Evolutionary conservation across 2,113 vertebrate species (phyloP), one percentile per base, ranked within the genome.

Genomic region (Rhea americana): DNA sequence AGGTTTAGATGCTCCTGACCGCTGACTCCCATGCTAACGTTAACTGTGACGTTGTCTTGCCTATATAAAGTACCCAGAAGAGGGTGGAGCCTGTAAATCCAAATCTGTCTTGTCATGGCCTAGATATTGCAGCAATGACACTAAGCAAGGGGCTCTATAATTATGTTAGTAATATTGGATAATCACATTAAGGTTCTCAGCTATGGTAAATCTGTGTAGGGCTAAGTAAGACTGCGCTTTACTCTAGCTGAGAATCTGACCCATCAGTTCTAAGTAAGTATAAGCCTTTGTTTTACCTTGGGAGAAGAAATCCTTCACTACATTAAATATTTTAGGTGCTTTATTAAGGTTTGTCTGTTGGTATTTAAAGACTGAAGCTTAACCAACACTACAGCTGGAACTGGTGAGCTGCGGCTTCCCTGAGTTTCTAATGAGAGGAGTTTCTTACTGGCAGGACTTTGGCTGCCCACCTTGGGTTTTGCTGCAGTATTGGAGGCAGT

Each of bases 31-130:
- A 14, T 30, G 0, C 55, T 48, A 18, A 11, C 45, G 4, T 28
- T 14, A 47, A 25, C 8, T 67, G 1, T 79, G 58, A 58, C 0
- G 0, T 47, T 0, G 0, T 43, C 43, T 80, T 86, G 47, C 83
- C 68, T 88, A 0, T 79, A 91, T 73, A 37, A 63, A 53, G 77
- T 0, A 1, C 66, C 59, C 19, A 41, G 83, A 55, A 82, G 83
- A 62, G 30, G 93, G 95, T 87, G 95, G 92, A 95, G 92, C 95
- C 51, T 91, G 48, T 37, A 37, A 68, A 73, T 82, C 91, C 90
- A 95, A 96, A 94, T 96, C 92, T 82, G 77, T 75, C 89, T 84
- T 85, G 70, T 87, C 83, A 24, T 90, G 93, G 92, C 96, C 93
- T 96, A 94, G 93, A 89, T 96, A 89, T 79, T 86, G 89, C 89